These are phyloP conservation scores for Amiota mariae DNA, from an alignment of 2,888 invertebrate species.

Conservation along the genomic window DNA sequence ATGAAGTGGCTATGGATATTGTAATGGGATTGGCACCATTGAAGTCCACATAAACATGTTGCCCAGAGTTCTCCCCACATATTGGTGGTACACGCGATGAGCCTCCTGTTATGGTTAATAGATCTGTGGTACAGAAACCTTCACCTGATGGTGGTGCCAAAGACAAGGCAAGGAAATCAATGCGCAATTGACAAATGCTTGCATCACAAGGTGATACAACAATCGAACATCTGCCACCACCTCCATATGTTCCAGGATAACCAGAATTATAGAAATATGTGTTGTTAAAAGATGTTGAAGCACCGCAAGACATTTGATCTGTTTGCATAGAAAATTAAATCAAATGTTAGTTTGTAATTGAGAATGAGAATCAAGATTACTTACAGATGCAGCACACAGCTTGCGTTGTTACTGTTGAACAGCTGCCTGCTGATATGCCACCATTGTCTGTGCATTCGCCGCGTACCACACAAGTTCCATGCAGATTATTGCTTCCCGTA, in stretches of 20 bases:
- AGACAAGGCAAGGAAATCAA: constrained; percentile 84
- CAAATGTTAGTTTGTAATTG: neutral
- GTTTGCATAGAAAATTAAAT: constrained; percentile 25
- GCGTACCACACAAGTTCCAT: constrained; percentile 85
- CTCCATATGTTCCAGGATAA: constrained; percentile 82
- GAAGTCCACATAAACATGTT: constrained; percentile 85
- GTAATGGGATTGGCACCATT: constrained; percentile 80
- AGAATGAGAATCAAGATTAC: constrained; percentile 58
- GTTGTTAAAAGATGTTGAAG: constrained; percentile 82
- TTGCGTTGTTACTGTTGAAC: constrained; percentile 79
- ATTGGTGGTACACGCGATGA: constrained; percentile 80
- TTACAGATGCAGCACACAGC: constrained; percentile 90
- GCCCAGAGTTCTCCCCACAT: constrained; percentile 87
- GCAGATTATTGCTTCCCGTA: constrained; percentile 78
- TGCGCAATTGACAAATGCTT: constrained; percentile 78
- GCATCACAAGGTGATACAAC: constrained; percentile 81
- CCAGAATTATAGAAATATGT: constrained; percentile 88
- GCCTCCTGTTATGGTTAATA: constrained; percentile 81
- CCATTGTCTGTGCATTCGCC: constrained; percentile 82
- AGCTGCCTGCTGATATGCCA: constrained; percentile 82
- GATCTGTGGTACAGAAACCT: constrained; percentile 82
- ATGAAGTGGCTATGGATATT: constrained; percentile 79
- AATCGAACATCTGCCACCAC: constrained; percentile 81
- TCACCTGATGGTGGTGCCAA: constrained; percentile 82
- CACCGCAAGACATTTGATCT: constrained; percentile 85